Evolutionary conservation across 2,888 invertebrate genomes (phyloP).

Genomic region (Trissonchulus sp.): DNA sequence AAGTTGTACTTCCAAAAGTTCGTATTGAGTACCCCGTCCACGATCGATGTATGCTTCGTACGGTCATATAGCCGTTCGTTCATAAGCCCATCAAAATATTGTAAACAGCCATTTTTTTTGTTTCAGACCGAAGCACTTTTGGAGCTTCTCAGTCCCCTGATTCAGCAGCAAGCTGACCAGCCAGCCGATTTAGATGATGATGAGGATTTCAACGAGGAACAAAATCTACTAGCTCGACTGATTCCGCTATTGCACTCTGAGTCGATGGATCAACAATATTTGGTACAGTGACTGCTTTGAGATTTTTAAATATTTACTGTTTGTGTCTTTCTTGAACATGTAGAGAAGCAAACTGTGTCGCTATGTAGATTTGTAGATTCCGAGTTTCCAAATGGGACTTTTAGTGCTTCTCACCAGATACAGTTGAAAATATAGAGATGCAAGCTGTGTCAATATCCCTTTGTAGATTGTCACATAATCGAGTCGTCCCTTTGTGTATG

Average conservation of each 20-base stretch:
- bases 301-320: not conserved
- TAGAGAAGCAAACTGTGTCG: not conserved
- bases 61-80: no score
- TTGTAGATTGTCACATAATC: no score
- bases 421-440: no score
- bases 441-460: no score
- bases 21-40: no score
- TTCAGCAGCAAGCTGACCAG: slow-evolving; percentile 67
- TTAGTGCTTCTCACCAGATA: no score
- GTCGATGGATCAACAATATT: slow-evolving; percentile 60
- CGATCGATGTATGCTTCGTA: no score
- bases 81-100: no score
- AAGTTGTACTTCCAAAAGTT: no score
- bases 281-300: no score
- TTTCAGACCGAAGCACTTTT: slow-evolving; percentile 67
- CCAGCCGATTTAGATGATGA: slow-evolving; percentile 49
- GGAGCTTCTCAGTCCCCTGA: slow-evolving; percentile 72
- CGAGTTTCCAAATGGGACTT: no score
- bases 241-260: slow-evolving; percentile 57
- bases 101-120: not conserved
- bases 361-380: not conserved
- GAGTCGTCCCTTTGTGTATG: no score
- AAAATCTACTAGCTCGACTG: slow-evolving; percentile 71
- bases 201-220: slow-evolving; percentile 92
- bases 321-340: not conserved